Base-by-base conservation (phyloP, 2,888 invertebrate genomes). In the Smittia sp. region DNA sequence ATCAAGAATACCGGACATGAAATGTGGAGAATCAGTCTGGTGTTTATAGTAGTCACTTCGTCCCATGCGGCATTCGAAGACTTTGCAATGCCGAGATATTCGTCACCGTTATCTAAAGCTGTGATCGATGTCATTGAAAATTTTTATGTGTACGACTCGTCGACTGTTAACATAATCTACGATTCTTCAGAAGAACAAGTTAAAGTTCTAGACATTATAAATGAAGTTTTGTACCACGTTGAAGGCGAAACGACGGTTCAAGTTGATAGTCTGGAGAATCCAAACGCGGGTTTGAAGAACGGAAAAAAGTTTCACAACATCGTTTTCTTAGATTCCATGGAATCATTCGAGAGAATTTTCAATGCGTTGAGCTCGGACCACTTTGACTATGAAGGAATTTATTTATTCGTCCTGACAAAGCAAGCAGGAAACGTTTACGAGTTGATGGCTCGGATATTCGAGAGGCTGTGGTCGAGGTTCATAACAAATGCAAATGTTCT, bases 381-480 rank as follows among this genome's bases (percentile, higher is more conserved):
- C 15, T 73, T 63, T 41, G 24, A 46, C 1, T 73, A 39, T 65
- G 20, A 39, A 46, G 73, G 73, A 41, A 39, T 22, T 24, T 65
- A 41, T n/a, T 27, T 65, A 18, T 25, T 73, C 11, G 46, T 27
- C 1, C 1, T 73, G 1, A 25, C 73, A n/a, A 46, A 1, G 4
- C 27, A 69, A 18, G 15, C 11, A 1, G 7, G 13, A 1, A 6
- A 22, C 9, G 0, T 0, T 0, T 9, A 1, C 4, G n/a, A 22
- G 7, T 62, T 63, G 4, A n/a, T 46, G 15, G 1, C 1, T 1
- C n/a, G 27, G 11, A 73, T 73, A 0, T 65, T 73, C 9, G 52
- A 15, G 0, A 24, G 1, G 18, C 46, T 73, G 22, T 73, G 73
- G 73, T 4, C 13, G 4, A 13, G n/a, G 1, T 24, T 62, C 2